These are phyloP conservation scores for Bubo scandiacus DNA, from an alignment of 2,113 vertebrate species.

Conservation along the genomic window DNA sequence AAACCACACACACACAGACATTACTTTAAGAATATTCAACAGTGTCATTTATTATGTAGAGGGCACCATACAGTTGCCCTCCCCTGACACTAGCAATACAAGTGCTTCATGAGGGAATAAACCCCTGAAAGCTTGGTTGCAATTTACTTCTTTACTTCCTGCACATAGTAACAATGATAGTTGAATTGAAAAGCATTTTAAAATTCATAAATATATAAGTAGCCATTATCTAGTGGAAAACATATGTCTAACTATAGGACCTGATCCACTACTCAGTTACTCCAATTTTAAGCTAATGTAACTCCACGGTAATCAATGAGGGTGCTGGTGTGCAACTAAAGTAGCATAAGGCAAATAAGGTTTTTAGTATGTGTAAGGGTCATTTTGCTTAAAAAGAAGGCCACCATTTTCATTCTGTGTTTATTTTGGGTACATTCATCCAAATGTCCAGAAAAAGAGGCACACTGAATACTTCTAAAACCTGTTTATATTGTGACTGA, in stretches of 20 bases:
- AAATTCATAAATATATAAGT: conserved; percentile 70
- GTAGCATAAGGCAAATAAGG: background rate
- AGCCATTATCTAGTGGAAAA: conserved; percentile 59
- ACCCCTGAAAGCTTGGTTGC: conserved; percentile 60
- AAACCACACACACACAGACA: background rate
- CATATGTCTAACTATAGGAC: conserved; percentile 23
- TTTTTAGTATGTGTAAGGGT: background rate
- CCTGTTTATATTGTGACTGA: background rate
- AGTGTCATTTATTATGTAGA: conserved; percentile 46
- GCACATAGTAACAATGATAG: conserved; percentile 32
- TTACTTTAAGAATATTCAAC: conserved; percentile 22
- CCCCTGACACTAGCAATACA: conserved; percentile 8
- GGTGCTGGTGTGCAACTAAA: background rate
- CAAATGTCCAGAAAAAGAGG: background rate
- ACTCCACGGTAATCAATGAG: background rate
- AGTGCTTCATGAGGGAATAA: conserved; percentile 52
- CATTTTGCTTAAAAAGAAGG: background rate
- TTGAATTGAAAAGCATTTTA: conserved; percentile 64
- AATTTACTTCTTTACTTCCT: conserved; percentile 68
- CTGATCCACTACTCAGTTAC: conserved; percentile 20
- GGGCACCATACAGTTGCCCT: conserved; percentile 27
- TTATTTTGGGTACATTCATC: background rate
- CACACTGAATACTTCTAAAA: background rate
- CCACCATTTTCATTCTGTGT: background rate
- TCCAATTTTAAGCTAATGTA: conserved; percentile 39